Evolutionary conservation across 2,113 vertebrate genomes (phyloP), one percentile per base, ranked within the genome.

Genomic region (Turdus rufiventris): DNA sequence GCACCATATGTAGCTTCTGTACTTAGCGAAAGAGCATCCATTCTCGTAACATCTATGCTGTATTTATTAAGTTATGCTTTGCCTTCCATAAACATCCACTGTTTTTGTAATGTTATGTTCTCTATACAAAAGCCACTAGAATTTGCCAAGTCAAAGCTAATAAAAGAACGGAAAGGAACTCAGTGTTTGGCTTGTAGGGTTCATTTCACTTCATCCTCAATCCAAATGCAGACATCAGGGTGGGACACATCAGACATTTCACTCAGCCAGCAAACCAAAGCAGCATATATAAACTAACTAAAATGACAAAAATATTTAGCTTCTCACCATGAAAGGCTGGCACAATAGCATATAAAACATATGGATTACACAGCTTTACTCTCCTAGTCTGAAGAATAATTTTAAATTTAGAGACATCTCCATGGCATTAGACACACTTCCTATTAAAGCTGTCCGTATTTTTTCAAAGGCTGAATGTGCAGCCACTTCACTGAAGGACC

Each of bases 1-100:
- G 95, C 93, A 93, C 94, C 94, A 96, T 94, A 97, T 97, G 94
- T 70, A 96, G 94, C 70, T 96, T 73, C 91, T 82, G 87, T 88
- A 92, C 66, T 91, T 75, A 75, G 65, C 0, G 76, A 87, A 96
- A 95, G 80, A 93, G 91, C 95, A 94, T 95, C 89, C 94, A 93
- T 91, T 96, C 94, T 87, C 15, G 0, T 92, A 93, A 92, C 80
- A 71, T 53, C 53, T 68, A 93, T 78, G 67, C 61, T n/a, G 40
- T 89, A 87, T 97, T 97, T 97, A 96, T 94, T 81, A 96, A 92
- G 72, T 92, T 95, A 63, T 31, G 60, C 51, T 78, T n/a, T 45
- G 76, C 66, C 89, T 96, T 94, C 89, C 66, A 93, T 85, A 92
- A 94, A 96, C 94, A 95, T 90, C 82, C 67, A 82, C 48, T 4